Percentiles rank a stretch among this genome's conserved stretches.
phyloP scores from a whole-genome alignment of 2,888 invertebrate species.

The Mesochorus sp. region DNA sequence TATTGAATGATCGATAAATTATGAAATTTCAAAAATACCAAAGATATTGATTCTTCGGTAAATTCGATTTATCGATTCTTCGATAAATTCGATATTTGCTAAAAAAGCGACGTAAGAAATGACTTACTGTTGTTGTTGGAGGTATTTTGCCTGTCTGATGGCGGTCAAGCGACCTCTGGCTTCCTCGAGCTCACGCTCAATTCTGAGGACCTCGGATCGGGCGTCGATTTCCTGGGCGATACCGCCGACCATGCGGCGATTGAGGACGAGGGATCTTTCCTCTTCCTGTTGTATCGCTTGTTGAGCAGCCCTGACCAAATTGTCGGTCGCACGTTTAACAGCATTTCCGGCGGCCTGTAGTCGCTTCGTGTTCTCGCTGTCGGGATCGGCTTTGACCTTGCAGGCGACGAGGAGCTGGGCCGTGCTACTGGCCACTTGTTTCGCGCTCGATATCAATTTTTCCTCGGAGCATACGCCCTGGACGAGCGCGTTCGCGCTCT shows the following conservation, averaged over 20 bases:
- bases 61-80: too few species aligned
- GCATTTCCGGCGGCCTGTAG: conserved; percentile 97
- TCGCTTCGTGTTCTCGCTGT: conserved; percentile 95
- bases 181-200: conserved; percentile 96
- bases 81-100: conserved; percentile 1
- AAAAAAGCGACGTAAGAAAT: conserved; percentile 56
- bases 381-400: conserved; percentile 98
- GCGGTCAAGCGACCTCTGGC: conserved; percentile 95
- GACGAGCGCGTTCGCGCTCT: conserved; percentile 98
- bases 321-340: conserved; percentile 98
- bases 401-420: conserved; percentile 99
- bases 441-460: conserved; percentile 96
- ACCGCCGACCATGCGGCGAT: conserved; percentile 96
- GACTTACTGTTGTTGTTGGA: conserved; percentile 55
- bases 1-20: neutral
- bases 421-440: conserved; percentile 98
- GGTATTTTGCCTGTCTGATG: conserved; percentile 96
- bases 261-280: conserved; percentile 94
- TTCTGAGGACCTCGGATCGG: conserved; percentile 94
- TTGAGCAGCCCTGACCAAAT: conserved; percentile 96
- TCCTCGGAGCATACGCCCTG: conserved; percentile 96
- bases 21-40: too few species aligned
- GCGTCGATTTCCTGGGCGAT: conserved; percentile 98
- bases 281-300: conserved; percentile 96
- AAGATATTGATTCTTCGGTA: too few species aligned